Conservation (phyloP, 2,888 invertebrate species). For the Xylota sylvarum region DNA sequence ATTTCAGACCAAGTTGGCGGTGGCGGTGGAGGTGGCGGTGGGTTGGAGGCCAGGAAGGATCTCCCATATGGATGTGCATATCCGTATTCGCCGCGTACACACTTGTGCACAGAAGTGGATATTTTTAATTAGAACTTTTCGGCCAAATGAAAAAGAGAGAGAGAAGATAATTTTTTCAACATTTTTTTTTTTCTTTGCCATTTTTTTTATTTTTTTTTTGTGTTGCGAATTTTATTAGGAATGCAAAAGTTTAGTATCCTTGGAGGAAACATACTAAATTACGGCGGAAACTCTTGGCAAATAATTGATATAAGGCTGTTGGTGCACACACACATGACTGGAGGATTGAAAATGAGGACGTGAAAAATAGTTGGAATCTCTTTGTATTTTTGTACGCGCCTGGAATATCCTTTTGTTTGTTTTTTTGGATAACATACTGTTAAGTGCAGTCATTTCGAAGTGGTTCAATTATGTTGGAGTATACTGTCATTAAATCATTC, state of each 20-base stretch:
- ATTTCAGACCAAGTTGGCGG: conserved; percentile 44
- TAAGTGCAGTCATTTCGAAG: not conserved
- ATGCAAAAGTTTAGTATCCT: conserved; percentile 68
- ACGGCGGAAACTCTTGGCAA: conserved; percentile 54
- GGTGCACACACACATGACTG: not conserved
- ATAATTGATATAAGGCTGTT: conserved; percentile 30
- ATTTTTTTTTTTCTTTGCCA: conserved; percentile 9
- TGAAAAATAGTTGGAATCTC: not conserved
- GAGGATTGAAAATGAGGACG: not conserved
- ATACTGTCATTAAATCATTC: not conserved
- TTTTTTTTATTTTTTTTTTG: conserved; percentile 22
- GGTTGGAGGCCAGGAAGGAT: conserved; percentile 49
- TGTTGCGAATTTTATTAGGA: conserved; percentile 71
- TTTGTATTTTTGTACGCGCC: not conserved
- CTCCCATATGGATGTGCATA: conserved; percentile 61
- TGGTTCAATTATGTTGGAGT: not conserved
- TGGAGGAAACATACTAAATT: conserved; percentile 66
- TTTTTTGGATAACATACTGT: not conserved
- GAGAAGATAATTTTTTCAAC: not conserved
- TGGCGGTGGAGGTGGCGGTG: too few species aligned
- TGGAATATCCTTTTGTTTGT: not conserved
- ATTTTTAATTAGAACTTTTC: conserved; percentile 77
- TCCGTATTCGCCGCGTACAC: conserved; percentile 36
- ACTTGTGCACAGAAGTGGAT: conserved; percentile 71
- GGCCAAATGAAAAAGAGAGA: conserved; percentile 63